phyloP scores from a whole-genome alignment of 2,113 vertebrate species.

The Pollachius pollachius region DNA sequence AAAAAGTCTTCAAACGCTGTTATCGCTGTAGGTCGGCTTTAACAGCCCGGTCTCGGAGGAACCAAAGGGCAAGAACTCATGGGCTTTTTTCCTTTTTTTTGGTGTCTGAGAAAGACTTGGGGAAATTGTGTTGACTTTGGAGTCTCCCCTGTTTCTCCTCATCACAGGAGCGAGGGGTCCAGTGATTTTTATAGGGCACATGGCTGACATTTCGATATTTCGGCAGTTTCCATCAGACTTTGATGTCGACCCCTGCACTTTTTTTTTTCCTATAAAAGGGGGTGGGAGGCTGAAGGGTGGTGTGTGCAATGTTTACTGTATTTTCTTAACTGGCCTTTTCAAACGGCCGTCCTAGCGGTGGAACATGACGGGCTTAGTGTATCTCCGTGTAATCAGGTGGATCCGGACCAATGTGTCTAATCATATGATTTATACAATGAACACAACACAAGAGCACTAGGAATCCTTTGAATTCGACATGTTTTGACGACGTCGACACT shows the following conservation, averaged over 20 bases:
- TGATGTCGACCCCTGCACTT: slow-evolving; percentile 74
- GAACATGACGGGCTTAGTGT: slow-evolving; percentile 19
- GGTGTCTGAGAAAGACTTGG: slow-evolving; percentile 31
- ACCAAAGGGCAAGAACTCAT: slow-evolving; percentile 62
- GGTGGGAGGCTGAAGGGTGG: slow-evolving; percentile 46
- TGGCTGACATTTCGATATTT: slow-evolving; percentile 71
- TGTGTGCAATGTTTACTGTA: slow-evolving; percentile 59
- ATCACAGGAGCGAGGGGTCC: slow-evolving; percentile 72
- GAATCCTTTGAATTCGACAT: not conserved
- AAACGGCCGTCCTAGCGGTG: slow-evolving; percentile 32
- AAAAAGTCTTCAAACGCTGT: slow-evolving; percentile 42
- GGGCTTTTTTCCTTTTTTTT: slow-evolving; percentile 39
- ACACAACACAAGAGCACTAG: not conserved
- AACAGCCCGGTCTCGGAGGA: slow-evolving; percentile 56
- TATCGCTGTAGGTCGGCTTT: slow-evolving; percentile 64
- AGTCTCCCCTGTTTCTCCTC: slow-evolving; percentile 75
- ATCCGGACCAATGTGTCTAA: slow-evolving; percentile 2
- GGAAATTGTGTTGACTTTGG: slow-evolving; percentile 79
- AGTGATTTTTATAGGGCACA: slow-evolving; percentile 73
- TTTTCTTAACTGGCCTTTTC: slow-evolving; percentile 25
- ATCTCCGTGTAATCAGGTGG: slow-evolving; percentile 42
- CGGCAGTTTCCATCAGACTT: slow-evolving; percentile 62
- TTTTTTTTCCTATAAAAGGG: slow-evolving; percentile 32
- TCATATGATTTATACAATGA: not conserved
- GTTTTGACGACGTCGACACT: not conserved